Conservation (phyloP, 2,888 invertebrate species). For the Pimpla rufipes region DNA sequence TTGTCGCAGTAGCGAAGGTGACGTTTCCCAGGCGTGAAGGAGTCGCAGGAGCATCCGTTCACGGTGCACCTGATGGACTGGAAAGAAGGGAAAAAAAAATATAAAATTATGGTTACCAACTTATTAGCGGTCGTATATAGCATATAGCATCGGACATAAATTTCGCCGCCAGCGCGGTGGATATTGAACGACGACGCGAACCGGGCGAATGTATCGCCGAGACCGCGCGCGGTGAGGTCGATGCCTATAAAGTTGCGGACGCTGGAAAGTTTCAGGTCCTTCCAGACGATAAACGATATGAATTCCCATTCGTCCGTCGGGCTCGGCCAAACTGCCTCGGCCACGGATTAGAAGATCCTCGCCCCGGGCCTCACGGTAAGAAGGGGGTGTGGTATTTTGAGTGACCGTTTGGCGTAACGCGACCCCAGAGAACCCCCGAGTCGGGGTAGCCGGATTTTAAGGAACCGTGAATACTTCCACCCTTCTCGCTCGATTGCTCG, state of each 20-base stretch:
- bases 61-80: constrained; percentile 90
- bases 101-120: background rate
- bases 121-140: too few species aligned
- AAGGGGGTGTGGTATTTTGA: constrained; percentile 79
- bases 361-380: constrained; percentile 70
- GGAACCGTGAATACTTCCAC: constrained; percentile 84
- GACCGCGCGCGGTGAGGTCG: constrained; percentile 35
- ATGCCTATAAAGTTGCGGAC: constrained; percentile 56
- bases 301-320: constrained; percentile 60
- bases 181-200: too few species aligned
- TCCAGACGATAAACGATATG: constrained; percentile 68
- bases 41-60: constrained; percentile 89
- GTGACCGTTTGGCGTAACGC: constrained; percentile 83
- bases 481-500: constrained; percentile 64
- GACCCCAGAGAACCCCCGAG: constrained; percentile 78
- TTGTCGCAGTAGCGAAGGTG: constrained; percentile 90
- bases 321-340: constrained; percentile 31
- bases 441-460: constrained; percentile 82
- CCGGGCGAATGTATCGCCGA: constrained; percentile 29
- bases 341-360: constrained; percentile 74
- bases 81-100: constrained; percentile 75
- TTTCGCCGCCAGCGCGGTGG: background rate
- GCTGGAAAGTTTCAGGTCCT: constrained; percentile 53
- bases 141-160: background rate
- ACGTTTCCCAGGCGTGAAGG: constrained; percentile 89